Evolutionary conservation across 2,888 invertebrate species (phyloP).

Genomic region (Bedellia somnulentella): DNA sequence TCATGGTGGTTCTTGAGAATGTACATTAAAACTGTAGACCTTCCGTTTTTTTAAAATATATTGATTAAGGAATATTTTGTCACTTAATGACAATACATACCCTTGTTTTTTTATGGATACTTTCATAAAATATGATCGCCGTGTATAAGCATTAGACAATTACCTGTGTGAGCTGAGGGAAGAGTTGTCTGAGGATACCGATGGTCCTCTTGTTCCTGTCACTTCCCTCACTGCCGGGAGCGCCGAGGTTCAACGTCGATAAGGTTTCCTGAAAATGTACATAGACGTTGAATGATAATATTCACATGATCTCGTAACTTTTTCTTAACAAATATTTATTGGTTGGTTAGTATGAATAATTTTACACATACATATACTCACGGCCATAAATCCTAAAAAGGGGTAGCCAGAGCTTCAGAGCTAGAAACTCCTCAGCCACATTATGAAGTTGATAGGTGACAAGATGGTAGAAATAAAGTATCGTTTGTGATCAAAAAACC

Average conservation of each 20-base stretch:
- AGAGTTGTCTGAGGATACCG: conserved; percentile 72
- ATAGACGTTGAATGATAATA: no score
- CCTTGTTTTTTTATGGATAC: background rate
- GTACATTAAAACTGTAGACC: no score
- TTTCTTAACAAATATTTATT: no score
- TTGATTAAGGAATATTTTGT: no score
- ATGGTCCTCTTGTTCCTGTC: conserved; percentile 77
- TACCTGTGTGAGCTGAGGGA: conserved; percentile 77
- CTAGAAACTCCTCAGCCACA: background rate
- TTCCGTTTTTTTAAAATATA: no score
- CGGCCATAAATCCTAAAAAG: background rate
- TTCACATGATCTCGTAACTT: no score
- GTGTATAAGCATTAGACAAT: no score
- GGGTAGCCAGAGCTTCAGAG: background rate
- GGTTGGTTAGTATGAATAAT: no score
- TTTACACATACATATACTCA: background rate
- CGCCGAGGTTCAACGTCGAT: conserved; percentile 67
- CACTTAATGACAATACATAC: background rate
- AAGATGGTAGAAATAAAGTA: no score
- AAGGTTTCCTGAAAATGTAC: conserved; percentile 61
- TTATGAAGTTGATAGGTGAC: background rate
- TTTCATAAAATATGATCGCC: background rate
- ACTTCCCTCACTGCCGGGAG: conserved; percentile 65
- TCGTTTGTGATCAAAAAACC: no score
- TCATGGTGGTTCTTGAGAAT: no score